A percentile compares a stretch with the other conserved stretches of the same genome.
Evolutionary conservation across 2,888 invertebrate species (phyloP).

Genomic region (Lacanobia oleracea): DNA sequence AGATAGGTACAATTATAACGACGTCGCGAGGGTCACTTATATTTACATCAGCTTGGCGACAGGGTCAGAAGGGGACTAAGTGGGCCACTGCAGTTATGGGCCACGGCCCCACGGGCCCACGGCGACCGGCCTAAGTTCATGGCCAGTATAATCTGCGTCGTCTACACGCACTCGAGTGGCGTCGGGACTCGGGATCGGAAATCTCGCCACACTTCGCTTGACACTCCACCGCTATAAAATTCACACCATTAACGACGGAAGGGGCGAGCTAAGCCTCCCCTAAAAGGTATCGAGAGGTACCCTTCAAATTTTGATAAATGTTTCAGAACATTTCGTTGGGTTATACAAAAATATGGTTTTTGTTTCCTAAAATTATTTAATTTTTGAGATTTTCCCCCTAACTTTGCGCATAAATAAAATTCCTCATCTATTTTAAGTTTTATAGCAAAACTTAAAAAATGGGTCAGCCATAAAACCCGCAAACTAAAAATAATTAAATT

Average conservation of each 20-base stretch:
- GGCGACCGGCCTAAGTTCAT: slow-evolving; percentile 73
- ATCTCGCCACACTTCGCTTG: slow-evolving; percentile 59
- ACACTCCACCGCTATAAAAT: slow-evolving; percentile 57
- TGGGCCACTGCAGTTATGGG: slow-evolving; percentile 74
- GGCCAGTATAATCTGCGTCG: slow-evolving; percentile 67
- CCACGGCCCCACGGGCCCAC: slow-evolving; percentile 61
- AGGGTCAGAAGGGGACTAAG: slow-evolving; percentile 72
- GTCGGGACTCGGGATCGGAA: slow-evolving; percentile 30
- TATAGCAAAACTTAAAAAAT: slow-evolving; percentile 9
- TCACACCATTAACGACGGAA: slow-evolving; percentile 59
- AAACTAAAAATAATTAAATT: slow-evolving; percentile 24
- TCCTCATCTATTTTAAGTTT: background rate
- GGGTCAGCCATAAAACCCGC: background rate
- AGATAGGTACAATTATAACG: slow-evolving; percentile 62
- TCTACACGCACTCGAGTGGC: slow-evolving; percentile 54
- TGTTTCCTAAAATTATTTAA: slow-evolving; percentile 3
- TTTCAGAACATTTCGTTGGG: slow-evolving; percentile 35
- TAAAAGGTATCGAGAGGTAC: slow-evolving; percentile 52
- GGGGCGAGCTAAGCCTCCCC: slow-evolving; percentile 46
- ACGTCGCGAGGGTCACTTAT: slow-evolving; percentile 65
- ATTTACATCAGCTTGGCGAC: slow-evolving; percentile 60
- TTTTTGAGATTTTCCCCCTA: background rate
- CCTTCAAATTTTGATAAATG: slow-evolving; percentile 57
- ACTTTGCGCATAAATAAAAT: background rate
- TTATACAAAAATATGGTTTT: slow-evolving; percentile 23